phyloP scores from a whole-genome alignment of 2,888 invertebrate species.

The Galerucella pusilla region DNA sequence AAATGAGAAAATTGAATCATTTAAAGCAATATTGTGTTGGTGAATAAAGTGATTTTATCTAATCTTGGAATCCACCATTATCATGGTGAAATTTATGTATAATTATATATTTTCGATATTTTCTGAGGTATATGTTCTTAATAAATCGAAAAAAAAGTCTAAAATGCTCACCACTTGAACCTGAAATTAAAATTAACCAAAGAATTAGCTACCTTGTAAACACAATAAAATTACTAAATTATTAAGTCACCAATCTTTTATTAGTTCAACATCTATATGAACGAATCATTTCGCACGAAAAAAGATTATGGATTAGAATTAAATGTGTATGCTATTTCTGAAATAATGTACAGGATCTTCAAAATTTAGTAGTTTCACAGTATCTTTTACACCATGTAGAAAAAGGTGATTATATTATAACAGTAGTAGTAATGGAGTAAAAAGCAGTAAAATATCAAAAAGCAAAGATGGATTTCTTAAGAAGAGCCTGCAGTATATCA shows the following conservation, averaged over 20 bases:
- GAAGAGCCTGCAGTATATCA: too few relatives aligned
- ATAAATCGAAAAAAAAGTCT: constrained; percentile 1
- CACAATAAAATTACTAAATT: background rate
- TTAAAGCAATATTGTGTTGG: background rate
- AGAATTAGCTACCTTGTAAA: constrained; percentile 17
- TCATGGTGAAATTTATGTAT: background rate
- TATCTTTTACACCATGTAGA: too few relatives aligned
- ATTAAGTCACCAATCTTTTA: background rate
- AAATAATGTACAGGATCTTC: constrained; percentile 14
- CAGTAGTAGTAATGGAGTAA: background rate
- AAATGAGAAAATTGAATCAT: background rate
- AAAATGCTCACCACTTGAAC: constrained; percentile 4
- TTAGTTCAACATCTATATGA: background rate
- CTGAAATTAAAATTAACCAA: constrained; percentile 19
- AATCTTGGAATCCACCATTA: constrained; percentile 5
- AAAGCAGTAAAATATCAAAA: too few relatives aligned
- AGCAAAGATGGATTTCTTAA: too few relatives aligned
- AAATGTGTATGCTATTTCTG: constrained; percentile 12
- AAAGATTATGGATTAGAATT: background rate
- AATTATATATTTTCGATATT: constrained; percentile 5
- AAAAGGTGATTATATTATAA: background rate
- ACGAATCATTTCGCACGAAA: background rate
- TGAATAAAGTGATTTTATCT: background rate
- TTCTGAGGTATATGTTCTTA: constrained; percentile 9
- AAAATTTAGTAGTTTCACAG: background rate